phyloP scores from a whole-genome alignment of 2,113 vertebrate genomes.

The Gadus macrocephalus region DNA sequence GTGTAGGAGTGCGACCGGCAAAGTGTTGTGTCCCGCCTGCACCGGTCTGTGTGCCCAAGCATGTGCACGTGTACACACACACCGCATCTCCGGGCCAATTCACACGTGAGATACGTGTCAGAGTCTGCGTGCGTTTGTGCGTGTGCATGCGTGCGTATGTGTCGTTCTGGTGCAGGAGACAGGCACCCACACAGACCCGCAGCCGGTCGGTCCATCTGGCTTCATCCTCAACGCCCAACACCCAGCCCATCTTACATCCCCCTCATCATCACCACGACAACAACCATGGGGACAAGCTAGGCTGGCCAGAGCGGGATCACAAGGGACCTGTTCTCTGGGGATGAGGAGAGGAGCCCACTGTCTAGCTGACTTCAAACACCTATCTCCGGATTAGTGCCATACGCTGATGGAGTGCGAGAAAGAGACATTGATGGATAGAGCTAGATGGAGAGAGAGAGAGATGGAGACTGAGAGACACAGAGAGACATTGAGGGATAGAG shows the following conservation, averaged over 20 bases:
- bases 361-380: no score
- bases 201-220: constrained; percentile 56
- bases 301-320: no score
- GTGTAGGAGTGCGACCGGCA: no score
- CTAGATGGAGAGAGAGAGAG: no score
- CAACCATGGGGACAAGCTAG: no score
- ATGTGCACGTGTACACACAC: no score
- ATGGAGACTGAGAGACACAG: neutral
- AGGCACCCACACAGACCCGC: constrained; percentile 41
- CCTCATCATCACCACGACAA: constrained; percentile 33
- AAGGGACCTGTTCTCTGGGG: no score
- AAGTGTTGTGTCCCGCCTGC: no score
- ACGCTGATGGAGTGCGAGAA: neutral
- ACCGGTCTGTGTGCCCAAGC: no score
- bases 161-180: neutral
- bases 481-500: neutral
- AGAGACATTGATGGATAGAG: neutral
- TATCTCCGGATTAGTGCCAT: no score
- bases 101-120: constrained; percentile 20
- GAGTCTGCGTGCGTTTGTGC: constrained; percentile 21
- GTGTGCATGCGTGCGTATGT: constrained; percentile 18
- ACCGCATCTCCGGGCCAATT: neutral
- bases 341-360: no score
- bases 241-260: constrained; percentile 49
- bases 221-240: constrained; percentile 28